Conservation (phyloP, 2,888 invertebrate genomes). For the Palloptera scutellata region DNA sequence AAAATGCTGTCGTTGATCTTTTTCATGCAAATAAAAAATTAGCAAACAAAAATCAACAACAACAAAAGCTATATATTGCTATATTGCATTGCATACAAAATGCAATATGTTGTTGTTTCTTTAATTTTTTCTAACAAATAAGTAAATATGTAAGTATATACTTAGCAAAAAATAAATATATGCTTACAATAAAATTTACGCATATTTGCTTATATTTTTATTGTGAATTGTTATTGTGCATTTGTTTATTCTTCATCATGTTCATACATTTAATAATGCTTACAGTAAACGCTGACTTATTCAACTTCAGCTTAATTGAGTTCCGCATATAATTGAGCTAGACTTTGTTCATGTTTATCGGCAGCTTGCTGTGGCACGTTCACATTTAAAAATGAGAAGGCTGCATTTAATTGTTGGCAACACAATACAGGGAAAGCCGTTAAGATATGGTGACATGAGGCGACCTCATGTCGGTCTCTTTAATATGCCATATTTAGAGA, state of each 20-base stretch:
- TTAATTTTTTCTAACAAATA: background rate
- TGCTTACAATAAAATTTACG: background rate
- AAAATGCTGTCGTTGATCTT: conserved; percentile 38
- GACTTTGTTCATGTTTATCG: too few species aligned
- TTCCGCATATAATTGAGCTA: too few species aligned
- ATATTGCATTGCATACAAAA: background rate
- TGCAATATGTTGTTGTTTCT: background rate
- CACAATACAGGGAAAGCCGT: too few species aligned
- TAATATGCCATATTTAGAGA: too few species aligned
- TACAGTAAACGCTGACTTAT: background rate
- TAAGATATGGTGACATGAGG: too few species aligned
- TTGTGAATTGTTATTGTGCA: background rate
- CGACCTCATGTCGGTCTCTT: too few species aligned
- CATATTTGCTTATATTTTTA: too few species aligned
- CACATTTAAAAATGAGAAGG: too few species aligned
- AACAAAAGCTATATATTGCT: background rate
- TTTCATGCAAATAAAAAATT: conserved; percentile 16
- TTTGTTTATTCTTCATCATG: background rate
- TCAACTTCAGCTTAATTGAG: background rate
- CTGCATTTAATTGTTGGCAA: too few species aligned
- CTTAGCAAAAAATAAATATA: background rate
- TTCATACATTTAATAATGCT: too few species aligned
- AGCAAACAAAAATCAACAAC: too few species aligned
- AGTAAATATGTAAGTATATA: background rate
- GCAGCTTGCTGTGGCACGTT: too few species aligned